A percentile compares a stretch with the other conserved stretches of the same genome.
Evolutionary conservation across 2,888 invertebrate species (phyloP).

Genomic region (Sinohyriopsis cumingii): DNA sequence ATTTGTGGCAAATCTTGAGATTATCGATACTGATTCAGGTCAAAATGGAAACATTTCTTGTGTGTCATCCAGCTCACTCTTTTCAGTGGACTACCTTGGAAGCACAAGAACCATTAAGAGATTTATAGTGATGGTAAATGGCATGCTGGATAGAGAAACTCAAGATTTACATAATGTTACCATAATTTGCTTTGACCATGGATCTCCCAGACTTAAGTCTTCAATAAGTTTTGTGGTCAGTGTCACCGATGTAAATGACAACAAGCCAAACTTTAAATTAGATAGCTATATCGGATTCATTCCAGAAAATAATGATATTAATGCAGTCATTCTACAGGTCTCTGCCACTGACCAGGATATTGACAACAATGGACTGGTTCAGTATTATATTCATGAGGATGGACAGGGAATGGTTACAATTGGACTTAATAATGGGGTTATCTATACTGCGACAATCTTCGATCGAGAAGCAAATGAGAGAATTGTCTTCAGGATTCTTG

Average conservation of each 20-base stretch:
- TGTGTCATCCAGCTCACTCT: constrained; percentile 22
- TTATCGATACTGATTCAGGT: constrained; percentile 87
- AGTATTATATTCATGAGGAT: constrained; percentile 26
- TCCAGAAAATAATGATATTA: constrained; percentile 44
- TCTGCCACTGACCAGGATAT: constrained; percentile 82
- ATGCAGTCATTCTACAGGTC: constrained; percentile 82
- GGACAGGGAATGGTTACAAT: background rate
- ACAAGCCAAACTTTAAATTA: constrained; percentile 86
- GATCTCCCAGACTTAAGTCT: constrained; percentile 41
- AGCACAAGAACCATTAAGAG: constrained; percentile 25
- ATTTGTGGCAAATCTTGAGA: constrained; percentile 83
- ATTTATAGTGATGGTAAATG: constrained; percentile 73
- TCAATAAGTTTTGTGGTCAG: constrained; percentile 50
- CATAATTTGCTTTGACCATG: constrained; percentile 78
- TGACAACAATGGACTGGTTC: constrained; percentile 34
- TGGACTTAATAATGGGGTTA: constrained; percentile 33
- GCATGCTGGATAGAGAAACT: constrained; percentile 54
- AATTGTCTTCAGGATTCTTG: constrained; percentile 34
- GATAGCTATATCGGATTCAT: constrained; percentile 37
- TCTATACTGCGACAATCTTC: constrained; percentile 35
- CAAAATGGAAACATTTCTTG: constrained; percentile 84
- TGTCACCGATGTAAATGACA: constrained; percentile 91
- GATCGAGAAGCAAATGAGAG: constrained; percentile 43
- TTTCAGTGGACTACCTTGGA: constrained; percentile 34
- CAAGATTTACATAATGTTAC: constrained; percentile 46